Evolutionary conservation across 2,113 vertebrate genomes (phyloP), one percentile per base, ranked within the genome.

Genomic region (Forbesichthys agassizii): DNA sequence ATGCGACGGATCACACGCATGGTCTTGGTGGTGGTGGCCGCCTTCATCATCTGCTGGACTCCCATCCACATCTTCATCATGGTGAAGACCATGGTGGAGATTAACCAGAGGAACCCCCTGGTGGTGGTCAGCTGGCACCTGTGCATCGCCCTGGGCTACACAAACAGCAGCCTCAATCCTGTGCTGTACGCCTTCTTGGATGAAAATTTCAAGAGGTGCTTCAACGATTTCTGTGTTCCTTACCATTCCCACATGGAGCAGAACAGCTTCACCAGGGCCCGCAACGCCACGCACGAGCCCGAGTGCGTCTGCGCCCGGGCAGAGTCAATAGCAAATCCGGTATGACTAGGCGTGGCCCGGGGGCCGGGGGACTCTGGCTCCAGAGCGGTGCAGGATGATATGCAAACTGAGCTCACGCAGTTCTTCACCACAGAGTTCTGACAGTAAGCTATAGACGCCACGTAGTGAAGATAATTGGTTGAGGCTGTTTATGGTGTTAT

Each of bases 51-150:
- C 88, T 98, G 96, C 88, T 99, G 97, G 97, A 96, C 97, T 0
- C 97, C 97, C 77, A 99, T 99, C 87, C 97, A 99, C 88, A 93
- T 99, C 89, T 99, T 98, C 47, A 97, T 99, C 90, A 99, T 99
- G 0, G 75, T 99, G 85, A 96, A 90, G 91, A 97, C 94, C 0
- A 88, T 98, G 85, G 95, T 96, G 85, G 88, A 93, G 69, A 94
- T 98, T 6, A 80, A 97, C 79, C 89, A 89, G 71, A 93, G 90
- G 61, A 96, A 96, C 84, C 95, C 94, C 9, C 85, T 96, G 0
- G 94, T 98, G 78, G 84, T 94, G 78, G 95, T 95, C 69, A 92
- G 93, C 88, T 95, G 98, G 94, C 97, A 99, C 53, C 93, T 99
- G 84, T 98, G 96, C 90, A 98, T 98, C 0, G 97, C 97, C 3